Evolutionary conservation across 2,113 vertebrate genomes (phyloP), one percentile per base, ranked within the genome.

Genomic region (Balaenoptera acutorostrata): DNA sequence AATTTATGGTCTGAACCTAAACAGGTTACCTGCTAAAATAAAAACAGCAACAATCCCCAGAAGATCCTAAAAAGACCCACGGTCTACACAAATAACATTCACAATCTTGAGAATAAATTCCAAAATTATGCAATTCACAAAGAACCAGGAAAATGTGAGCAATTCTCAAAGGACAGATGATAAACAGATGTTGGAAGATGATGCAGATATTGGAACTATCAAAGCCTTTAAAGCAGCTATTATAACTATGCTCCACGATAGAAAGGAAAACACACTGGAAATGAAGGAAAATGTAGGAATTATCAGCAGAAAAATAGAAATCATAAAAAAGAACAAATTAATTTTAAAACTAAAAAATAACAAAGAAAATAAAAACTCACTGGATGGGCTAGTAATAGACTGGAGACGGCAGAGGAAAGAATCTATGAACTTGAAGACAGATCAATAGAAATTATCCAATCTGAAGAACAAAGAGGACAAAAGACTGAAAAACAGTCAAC

Each of bases 311-410:
- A 72, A 80, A 84, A 33, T 23, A 85, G 46, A 74, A 74, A 81
- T 7, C 49, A 44, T 52, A 59, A 61, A 82, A 85, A 85, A 71
- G 18, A 80, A 80, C 8, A 21, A 95, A 88, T 49, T 31, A 81
- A 86, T 44, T 82, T 86, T 61, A 97, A 23, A 86, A 90, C 71
- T 89, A n/a, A 87, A 81, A 93, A 92, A 39, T 64, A 88, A 6
- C 49, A 78, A 57, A 49, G 93, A 33, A 88, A 84, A 61, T 88
- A 49, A 57, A 81, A 86, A 63, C 31, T 72, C 57, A 86, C n/a
- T 52, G 5, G 23, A 74, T 75, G 5, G 31, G 57, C 64, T 94
- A 84, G 33, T 39, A 83, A 90, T 0, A 95, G 64, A 64, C 78
- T 20, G n/a, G 14, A 82, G 59, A 69, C 10, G 31, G 88, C 66